Percentiles rank a stretch among this genome's conserved stretches.
These are phyloP conservation scores for Oryzaephilus surinamensis DNA, from an alignment of 1,140 invertebrate genomes.

Conservation along the genomic window DNA sequence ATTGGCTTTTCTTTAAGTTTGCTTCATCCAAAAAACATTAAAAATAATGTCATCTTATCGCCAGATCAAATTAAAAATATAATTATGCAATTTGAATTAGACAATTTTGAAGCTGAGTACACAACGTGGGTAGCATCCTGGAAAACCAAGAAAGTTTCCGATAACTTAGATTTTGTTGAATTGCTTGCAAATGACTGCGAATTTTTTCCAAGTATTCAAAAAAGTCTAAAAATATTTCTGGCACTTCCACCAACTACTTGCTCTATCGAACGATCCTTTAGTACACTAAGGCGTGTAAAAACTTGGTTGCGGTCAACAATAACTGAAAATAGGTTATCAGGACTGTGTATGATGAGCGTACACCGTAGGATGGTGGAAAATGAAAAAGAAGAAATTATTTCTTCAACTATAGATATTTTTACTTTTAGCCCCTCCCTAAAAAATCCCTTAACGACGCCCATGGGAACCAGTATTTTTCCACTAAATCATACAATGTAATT, in stretches of 20 bases:
- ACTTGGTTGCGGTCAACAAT: slow-evolving; percentile 9
- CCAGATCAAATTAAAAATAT: slow-evolving; percentile 2
- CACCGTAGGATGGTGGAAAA: slow-evolving; percentile 1
- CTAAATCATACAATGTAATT: no score
- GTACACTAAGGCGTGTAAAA: slow-evolving; percentile 7
- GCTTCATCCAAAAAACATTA: slow-evolving; percentile 1
- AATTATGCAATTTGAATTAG: background rate
- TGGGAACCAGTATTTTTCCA: no score
- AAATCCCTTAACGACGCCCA: no score
- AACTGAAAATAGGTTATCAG: slow-evolving; percentile 5
- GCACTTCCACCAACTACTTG: slow-evolving; percentile 9
- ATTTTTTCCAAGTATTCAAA: slow-evolving; percentile 2
- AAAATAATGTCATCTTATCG: background rate
- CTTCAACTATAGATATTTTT: no score
- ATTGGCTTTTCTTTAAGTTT: background rate
- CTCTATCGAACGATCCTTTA: slow-evolving; percentile 7
- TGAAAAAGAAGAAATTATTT: slow-evolving; percentile 2
- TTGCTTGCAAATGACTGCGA: background rate
- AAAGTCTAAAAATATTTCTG: slow-evolving; percentile 5
- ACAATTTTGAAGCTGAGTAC: background rate
- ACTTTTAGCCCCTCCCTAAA: no score
- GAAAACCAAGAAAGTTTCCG: background rate
- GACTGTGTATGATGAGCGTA: slow-evolving; percentile 8
- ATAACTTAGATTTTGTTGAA: background rate
- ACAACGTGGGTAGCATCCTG: slow-evolving; percentile 1